Evolutionary conservation across 2,113 vertebrate genomes (phyloP).

Genomic region (Lepus timidus): DNA sequence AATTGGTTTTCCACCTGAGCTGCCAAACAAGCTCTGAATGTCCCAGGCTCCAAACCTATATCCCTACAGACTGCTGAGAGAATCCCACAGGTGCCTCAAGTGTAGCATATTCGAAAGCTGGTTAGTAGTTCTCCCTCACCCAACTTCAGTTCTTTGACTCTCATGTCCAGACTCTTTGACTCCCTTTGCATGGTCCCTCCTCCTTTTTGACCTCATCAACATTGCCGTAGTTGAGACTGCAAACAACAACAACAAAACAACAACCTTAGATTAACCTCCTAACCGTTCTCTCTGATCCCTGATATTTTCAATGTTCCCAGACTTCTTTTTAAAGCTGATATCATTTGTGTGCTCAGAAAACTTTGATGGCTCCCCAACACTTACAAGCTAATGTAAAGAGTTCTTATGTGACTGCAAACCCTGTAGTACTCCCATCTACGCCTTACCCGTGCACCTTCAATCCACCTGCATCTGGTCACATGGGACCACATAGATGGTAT

Average conservation of each 20-base stretch:
- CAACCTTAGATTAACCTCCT: neutral
- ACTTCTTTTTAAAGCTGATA: neutral
- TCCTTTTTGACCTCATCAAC: neutral
- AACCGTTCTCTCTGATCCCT: neutral
- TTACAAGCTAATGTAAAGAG: neutral
- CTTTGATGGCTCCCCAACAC: neutral
- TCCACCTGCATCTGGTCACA: neutral
- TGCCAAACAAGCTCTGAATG: conserved; percentile 4
- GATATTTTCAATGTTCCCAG: neutral
- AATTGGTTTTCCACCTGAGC: conserved; percentile 4
- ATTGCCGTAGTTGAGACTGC: neutral
- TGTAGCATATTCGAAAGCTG: neutral
- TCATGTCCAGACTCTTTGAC: neutral
- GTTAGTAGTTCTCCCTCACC: neutral
- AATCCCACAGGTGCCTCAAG: too few relatives aligned
- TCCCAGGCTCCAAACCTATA: neutral
- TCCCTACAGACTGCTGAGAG: neutral
- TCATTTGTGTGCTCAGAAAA: conserved; percentile 4
- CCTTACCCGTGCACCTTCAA: neutral
- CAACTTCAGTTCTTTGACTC: neutral
- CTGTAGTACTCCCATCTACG: too few relatives aligned
- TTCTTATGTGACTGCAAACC: neutral
- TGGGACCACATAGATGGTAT: neutral
- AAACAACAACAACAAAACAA: neutral
- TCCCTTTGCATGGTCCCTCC: neutral